These are phyloP conservation scores for Emydoidea blandingii DNA, from an alignment of 2,797 vertebrate genomes.

Conservation along the genomic window DNA sequence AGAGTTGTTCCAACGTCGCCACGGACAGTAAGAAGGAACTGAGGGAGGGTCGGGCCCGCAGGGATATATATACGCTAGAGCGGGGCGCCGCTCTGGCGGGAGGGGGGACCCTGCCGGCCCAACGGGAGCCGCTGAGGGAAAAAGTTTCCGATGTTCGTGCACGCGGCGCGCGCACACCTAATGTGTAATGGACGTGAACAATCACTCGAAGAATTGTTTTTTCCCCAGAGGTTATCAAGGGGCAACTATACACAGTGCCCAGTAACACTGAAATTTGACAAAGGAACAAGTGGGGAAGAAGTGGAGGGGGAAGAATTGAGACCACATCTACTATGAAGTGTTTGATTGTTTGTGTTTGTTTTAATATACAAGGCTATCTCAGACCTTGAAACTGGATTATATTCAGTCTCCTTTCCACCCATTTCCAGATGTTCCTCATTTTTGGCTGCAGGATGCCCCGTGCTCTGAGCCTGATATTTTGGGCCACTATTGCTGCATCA, in stretches of 20 bases:
- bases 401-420: background rate
- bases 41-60: too few relatives aligned
- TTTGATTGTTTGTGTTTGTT: background rate
- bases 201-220: too few relatives aligned
- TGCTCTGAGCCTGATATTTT: rapidly evolving
- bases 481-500: rapidly evolving
- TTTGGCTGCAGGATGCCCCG: rapidly evolving
- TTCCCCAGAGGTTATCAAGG: background rate
- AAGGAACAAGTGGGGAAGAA: background rate
- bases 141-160: too few relatives aligned
- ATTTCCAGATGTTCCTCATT: background rate
- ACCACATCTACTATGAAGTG: background rate
- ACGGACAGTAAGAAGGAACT: too few relatives aligned
- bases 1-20: too few relatives aligned
- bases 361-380: background rate
- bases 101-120: too few relatives aligned
- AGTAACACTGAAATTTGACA: background rate
- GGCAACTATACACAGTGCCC: background rate
- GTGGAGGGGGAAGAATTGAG: background rate
- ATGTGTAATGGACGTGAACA: too few relatives aligned
- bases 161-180: too few relatives aligned
- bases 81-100: too few relatives aligned
- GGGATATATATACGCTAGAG: too few relatives aligned
- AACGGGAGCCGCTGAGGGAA: too few relatives aligned
- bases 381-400: rapidly evolving